Evolutionary conservation across 2,888 invertebrate genomes (phyloP), one percentile per base, ranked within the genome.

Genomic region (Tipula confusa): DNA sequence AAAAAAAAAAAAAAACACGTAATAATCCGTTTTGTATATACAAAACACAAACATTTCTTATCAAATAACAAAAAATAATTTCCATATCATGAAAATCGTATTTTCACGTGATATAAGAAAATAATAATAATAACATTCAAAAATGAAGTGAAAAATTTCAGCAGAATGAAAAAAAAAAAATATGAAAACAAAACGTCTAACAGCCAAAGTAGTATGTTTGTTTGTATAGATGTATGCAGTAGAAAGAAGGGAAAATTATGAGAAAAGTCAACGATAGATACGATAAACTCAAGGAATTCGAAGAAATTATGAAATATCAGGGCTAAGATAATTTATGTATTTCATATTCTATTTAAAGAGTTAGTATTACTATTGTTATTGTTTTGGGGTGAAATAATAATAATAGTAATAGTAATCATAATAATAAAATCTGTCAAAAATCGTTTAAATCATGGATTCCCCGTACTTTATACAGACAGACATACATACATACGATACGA

Each of bases 241-340:
- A 11, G 64, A 64, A 18, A 64, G 24, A 7, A 64, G 64, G 64
- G 64, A 24, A 64, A 64, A 64, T 64, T 64, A 64, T 64, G 64
- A 64, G 64, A 64, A 64, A 64, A 64, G 64, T 64, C 64, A 64
- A 64, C 64, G 64, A 24, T 24, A 64, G 64, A 24, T 24, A 64
- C 64, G 64, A 64, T 64, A 64, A 64, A 64, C 64, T 64, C 24
- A 18, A 64, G 64, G 64, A 64, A 64, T 64, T 64, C 64, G 24
- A 64, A 64, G 64, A 64, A 64, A 64, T 64, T 64, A 24, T 64
- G 64, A 64, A 64, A 64, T 64, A 64, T 64, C 64, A 64, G 64
- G 64, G 64, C 64, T 64, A 64, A 64, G 64, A 64, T 64, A 64
- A 64, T 64, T 64, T 64, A 64, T 64, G 64, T 64, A 64, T 64